Conservation (phyloP, 2,888 invertebrate species). For the Ornithoptera priamus region DNA sequence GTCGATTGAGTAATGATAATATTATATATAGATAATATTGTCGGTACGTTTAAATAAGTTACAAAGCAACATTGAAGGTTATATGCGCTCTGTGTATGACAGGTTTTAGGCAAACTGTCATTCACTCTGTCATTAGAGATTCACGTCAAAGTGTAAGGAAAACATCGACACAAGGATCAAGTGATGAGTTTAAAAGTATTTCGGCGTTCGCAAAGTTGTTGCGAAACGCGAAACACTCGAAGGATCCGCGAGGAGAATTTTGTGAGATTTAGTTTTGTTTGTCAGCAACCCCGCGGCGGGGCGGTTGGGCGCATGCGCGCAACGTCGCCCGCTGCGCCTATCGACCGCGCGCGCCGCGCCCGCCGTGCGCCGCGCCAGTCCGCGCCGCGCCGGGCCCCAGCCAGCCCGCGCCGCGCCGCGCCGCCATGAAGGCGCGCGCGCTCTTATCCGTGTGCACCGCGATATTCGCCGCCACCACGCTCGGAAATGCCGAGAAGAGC, state of each 20-base stretch:
- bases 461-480: conserved; percentile 53
- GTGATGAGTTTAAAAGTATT: too few species aligned
- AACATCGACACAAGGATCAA: too few species aligned
- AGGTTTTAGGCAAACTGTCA: too few species aligned
- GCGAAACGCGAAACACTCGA: background rate
- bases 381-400: conserved; percentile 53
- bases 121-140: too few species aligned
- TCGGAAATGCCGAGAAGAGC: conserved; percentile 73
- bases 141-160: too few species aligned
- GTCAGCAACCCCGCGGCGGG: conserved; percentile 35
- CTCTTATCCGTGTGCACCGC: conserved; percentile 57
- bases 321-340: conserved; percentile 32
- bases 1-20: too few species aligned
- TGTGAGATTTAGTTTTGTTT: conserved; percentile 13
- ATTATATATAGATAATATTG: too few species aligned
- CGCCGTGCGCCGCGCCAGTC: conserved; percentile 50
- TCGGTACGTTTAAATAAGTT: too few species aligned
- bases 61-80: too few species aligned
- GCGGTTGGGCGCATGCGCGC: background rate
- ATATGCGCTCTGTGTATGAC: too few species aligned
- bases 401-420: conserved; percentile 51
- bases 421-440: conserved; percentile 73
- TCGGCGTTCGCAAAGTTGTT: background rate
- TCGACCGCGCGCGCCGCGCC: conserved; percentile 25
- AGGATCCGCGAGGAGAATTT: background rate